These are phyloP conservation scores for Cerastis leucographa DNA, from an alignment of 2,888 invertebrate species.

Conservation along the genomic window DNA sequence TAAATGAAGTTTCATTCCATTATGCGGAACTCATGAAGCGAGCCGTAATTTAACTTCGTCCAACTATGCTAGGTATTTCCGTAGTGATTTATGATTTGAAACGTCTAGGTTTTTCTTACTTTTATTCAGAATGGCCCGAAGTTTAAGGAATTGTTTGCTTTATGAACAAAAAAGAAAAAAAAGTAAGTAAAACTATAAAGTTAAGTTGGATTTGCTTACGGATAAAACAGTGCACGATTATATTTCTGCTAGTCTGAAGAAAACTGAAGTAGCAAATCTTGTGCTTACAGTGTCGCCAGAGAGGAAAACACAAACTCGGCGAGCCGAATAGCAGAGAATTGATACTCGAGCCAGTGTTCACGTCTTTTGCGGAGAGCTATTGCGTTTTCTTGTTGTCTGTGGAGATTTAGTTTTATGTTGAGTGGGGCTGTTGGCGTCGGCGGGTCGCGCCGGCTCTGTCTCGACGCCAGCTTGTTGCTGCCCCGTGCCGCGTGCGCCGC, in stretches of 20 bases:
- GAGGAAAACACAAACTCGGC: slow-evolving; percentile 61
- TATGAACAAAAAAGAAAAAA: slow-evolving; percentile 23
- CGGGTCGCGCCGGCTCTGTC: slow-evolving; percentile 83
- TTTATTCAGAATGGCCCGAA: slow-evolving; percentile 35
- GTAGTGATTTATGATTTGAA: slow-evolving; percentile 46
- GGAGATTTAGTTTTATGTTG: slow-evolving; percentile 85
- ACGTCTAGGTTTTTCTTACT: slow-evolving; percentile 37
- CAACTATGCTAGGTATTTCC: slow-evolving; percentile 29
- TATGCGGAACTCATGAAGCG: slow-evolving; percentile 29
- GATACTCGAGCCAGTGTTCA: slow-evolving; percentile 75
- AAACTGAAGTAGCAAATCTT: slow-evolving; percentile 43
- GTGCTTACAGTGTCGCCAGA: slow-evolving; percentile 50
- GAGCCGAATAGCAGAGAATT: slow-evolving; percentile 69
- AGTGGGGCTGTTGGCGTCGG: slow-evolving; percentile 85
- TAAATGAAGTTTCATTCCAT: slow-evolving; percentile 47
- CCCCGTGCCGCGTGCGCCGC: slow-evolving; percentile 59
- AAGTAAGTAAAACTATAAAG: slow-evolving; percentile 22
- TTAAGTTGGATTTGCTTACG: slow-evolving; percentile 34
- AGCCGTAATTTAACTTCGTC: slow-evolving; percentile 40
- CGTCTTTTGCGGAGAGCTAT: slow-evolving; percentile 78
- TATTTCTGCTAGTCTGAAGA: slow-evolving; percentile 35
- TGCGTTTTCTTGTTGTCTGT: slow-evolving; percentile 78
- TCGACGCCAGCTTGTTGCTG: slow-evolving; percentile 80
- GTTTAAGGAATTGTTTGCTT: slow-evolving; percentile 26
- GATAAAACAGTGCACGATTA: slow-evolving; percentile 22